These are phyloP conservation scores for Phyllopteryx taeniolatus DNA, from an alignment of 2,113 vertebrate genomes.

Conservation along the genomic window DNA sequence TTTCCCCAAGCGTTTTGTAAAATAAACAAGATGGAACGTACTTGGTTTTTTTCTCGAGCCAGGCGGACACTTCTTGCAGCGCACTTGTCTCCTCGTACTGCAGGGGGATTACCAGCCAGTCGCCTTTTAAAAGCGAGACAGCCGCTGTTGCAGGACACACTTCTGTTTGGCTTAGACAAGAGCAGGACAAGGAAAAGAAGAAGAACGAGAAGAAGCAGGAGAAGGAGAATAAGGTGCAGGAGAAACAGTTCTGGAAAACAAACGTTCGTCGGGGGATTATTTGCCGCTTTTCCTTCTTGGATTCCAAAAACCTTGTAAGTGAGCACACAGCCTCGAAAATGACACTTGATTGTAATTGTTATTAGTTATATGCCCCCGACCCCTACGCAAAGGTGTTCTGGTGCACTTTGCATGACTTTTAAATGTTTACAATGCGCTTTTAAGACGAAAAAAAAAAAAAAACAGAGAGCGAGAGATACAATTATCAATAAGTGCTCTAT, in stretches of 20 bases:
- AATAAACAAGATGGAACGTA: neutral
- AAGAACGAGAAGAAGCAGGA: neutral
- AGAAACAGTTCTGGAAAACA: neutral
- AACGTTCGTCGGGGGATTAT: neutral
- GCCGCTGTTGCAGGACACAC: too few species aligned
- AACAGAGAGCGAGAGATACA: neutral
- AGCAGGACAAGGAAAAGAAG: neutral
- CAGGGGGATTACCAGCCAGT: slow-evolving; percentile 1
- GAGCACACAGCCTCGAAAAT: neutral
- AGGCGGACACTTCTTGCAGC: slow-evolving; percentile 21
- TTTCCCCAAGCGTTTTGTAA: neutral
- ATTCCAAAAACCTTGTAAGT: neutral
- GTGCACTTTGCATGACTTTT: neutral
- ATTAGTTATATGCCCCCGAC: neutral
- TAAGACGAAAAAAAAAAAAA: neutral
- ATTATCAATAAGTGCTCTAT: neutral
- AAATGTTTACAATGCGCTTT: neutral
- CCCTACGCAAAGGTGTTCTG: too few species aligned
- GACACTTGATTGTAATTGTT: neutral
- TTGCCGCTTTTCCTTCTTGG: neutral
- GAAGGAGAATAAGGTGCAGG: neutral
- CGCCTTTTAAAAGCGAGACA: neutral
- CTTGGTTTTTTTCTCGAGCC: neutral
- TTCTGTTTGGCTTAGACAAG: too few species aligned
- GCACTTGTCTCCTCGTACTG: neutral